Evolutionary conservation across 2,888 invertebrate genomes (phyloP), one percentile per base, ranked within the genome.

Genomic region (Lepidochrysops patricia): DNA sequence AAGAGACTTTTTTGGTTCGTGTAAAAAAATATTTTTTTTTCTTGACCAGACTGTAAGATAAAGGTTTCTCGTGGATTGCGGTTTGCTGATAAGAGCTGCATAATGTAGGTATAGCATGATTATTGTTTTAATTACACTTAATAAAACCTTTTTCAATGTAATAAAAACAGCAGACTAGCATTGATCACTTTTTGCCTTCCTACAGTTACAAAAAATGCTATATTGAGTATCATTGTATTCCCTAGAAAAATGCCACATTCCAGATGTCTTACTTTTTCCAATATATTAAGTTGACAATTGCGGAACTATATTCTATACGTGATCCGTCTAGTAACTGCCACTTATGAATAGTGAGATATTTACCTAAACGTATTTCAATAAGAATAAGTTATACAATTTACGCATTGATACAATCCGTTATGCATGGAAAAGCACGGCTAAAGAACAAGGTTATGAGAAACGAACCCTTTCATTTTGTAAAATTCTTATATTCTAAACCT

Each of bases 401-500:
- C 13, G 13, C 35, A 60, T 65, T 65, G 64, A 63, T 63, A 64
- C 64, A 68, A 65, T 65, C 63, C 58, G 73, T 75, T 64, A 73
- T 66, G 76, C 67, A 64, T 67, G 69, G 67, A 60, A 66, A 64
- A 57, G 58, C 63, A 57, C 58, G 64, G 32, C 50, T 62, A 63
- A 35, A 43, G 43, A 61, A 62, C 66, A 64, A 70, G 65, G 67
- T 62, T 64, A 61, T 29, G 52, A 37, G 34, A 48, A 27, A 52
- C 58, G 19, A 48, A 61, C 52, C 60, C 54, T 63, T 61, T 62
- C 58, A 59, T 60, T 57, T 29, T 60, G 49, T 19, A 54, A 43
- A 54, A 43, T 29, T 25, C 52, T 27, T 57, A 35, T 27, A 34
- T 3, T 4, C 50, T 63, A 62, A 62, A 63, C 60, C 61, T 62